Conservation (phyloP, 2,797 vertebrate species). For the Danio kyathit region DNA sequence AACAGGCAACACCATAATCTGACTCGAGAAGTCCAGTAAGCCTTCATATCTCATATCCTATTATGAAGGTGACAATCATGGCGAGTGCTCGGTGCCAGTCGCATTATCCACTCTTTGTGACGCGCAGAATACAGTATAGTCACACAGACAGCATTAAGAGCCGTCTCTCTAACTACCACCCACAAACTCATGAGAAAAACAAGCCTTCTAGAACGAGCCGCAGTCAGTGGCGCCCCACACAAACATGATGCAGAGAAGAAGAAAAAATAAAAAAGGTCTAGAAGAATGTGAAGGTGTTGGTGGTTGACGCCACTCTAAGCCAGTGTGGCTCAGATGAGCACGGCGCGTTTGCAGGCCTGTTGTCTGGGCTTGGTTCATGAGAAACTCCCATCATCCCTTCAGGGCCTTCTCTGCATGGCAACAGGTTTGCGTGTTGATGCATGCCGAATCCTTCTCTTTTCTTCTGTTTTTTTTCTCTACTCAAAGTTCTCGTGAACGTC, state of each 20-base stretch:
- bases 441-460: constrained; percentile 78
- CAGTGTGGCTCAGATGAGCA: constrained; percentile 80
- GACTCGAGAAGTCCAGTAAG: constrained; percentile 29
- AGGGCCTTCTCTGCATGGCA: constrained; percentile 75
- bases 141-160: constrained; percentile 40
- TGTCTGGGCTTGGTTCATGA: constrained; percentile 82
- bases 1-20: constrained; percentile 38
- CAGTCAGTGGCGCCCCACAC: constrained; percentile 51
- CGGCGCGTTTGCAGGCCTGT: constrained; percentile 78
- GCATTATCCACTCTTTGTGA: constrained; percentile 51
- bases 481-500: constrained; percentile 65
- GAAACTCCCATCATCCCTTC: constrained; percentile 82
- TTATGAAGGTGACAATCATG: constrained; percentile 52
- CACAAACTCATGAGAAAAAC: constrained; percentile 61
- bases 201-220: constrained; percentile 49
- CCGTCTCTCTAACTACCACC: constrained; percentile 58
- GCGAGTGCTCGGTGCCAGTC: constrained; percentile 41
- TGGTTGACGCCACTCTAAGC: constrained; percentile 84
- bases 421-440: constrained; percentile 86
- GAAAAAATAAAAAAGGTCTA: constrained; percentile 63
- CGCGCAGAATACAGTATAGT: constrained; percentile 40
- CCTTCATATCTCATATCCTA: constrained; percentile 41
- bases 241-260: constrained; percentile 44
- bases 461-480: constrained; percentile 52
- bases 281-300: constrained; percentile 79